Conservation (phyloP, 2,888 invertebrate species). For the Epirrhoe tristata region DNA sequence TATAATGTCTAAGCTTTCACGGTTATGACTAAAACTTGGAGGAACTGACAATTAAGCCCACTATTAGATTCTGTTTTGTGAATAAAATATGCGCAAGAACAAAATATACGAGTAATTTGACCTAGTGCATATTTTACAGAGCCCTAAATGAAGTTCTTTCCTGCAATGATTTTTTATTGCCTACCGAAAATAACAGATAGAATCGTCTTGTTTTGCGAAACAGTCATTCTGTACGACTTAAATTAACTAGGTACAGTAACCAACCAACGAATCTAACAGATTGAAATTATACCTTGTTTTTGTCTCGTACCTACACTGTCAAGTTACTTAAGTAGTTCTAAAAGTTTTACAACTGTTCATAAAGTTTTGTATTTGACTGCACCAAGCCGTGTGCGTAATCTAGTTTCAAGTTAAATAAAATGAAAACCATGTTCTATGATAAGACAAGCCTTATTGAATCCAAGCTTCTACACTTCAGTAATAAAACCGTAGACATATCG, state of each 20-base stretch:
- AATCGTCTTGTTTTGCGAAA: no score
- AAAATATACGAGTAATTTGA: no score
- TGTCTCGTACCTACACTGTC: no score
- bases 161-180: no score
- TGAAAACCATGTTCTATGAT: not conserved
- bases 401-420: slow-evolving; percentile 1
- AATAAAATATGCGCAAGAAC: not conserved
- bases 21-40: slow-evolving; percentile 37
- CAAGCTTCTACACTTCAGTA: slow-evolving; percentile 38
- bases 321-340: no score
- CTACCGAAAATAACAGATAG: no score
- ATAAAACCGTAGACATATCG: slow-evolving; percentile 52
- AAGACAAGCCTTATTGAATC: not conserved
- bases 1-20: slow-evolving; percentile 39
- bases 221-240: no score
- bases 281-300: no score
- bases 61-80: slow-evolving; percentile 4
- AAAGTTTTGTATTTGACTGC: not conserved
- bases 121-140: no score
- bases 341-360: not conserved
- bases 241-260: no score
- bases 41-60: slow-evolving; percentile 31
- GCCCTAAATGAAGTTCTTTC: no score
- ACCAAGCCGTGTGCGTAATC: not conserved
- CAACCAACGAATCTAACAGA: no score